A percentile compares a stretch with the other conserved stretches of the same genome.
Conservation (phyloP, 37 sponge, comb jelly and placozoan species). For the Dysidea cf. avara region DNA sequence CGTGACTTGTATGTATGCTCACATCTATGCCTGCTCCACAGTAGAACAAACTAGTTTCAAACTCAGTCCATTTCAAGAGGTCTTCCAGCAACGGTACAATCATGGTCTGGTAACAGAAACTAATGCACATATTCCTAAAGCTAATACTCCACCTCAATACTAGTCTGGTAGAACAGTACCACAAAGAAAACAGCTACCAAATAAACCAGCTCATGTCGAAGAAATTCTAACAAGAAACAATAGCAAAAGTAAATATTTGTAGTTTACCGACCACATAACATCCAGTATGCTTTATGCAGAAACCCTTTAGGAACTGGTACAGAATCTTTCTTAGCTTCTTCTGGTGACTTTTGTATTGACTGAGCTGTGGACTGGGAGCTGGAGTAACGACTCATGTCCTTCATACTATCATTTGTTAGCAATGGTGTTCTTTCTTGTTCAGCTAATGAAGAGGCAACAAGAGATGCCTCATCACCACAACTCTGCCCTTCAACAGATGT, state of each 20-base stretch:
- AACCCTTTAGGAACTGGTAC: no score
- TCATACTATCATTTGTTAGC: no score
- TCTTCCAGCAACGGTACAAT: conserved; percentile 72
- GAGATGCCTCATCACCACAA: no score
- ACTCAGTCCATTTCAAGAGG: conserved; percentile 59
- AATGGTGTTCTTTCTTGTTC: background rate
- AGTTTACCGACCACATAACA: no score
- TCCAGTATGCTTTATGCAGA: no score
- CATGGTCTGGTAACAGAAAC: conserved; percentile 43
- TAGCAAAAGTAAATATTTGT: no score
- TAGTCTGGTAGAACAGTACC: conserved; percentile 74
- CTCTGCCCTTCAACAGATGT: no score
- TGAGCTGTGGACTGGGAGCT: no score
- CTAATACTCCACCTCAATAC: conserved; percentile 56
- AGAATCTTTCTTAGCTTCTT: no score
- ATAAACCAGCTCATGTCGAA: conserved; percentile 73
- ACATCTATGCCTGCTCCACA: conserved; percentile 62
- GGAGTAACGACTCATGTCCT: no score
- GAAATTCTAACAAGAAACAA: conserved; percentile 27
- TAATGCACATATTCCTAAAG: background rate
- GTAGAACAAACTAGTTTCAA: conserved; percentile 72
- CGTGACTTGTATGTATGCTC: background rate
- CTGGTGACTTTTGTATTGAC: no score
- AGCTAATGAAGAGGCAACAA: no score
- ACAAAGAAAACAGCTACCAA: conserved; percentile 67